Evolutionary conservation across 2,113 vertebrate genomes (phyloP).

Genomic region (Monarcha castaneiventris): DNA sequence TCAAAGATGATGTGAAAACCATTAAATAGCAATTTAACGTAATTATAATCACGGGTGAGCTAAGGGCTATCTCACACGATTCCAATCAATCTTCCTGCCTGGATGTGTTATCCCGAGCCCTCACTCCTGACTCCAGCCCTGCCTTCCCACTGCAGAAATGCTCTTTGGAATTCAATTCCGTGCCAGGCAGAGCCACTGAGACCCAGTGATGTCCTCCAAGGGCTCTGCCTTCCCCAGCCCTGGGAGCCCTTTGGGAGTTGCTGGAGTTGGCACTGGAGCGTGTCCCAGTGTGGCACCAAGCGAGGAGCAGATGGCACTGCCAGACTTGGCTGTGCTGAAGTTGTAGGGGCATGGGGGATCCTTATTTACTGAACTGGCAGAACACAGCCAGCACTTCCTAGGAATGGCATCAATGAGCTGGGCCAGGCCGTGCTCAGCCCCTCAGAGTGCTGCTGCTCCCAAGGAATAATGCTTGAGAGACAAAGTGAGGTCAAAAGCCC

Average conservation of each 20-base stretch:
- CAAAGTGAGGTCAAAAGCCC: background rate
- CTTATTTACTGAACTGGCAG: background rate
- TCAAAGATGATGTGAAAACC: slow-evolving; percentile 67
- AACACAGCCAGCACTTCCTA: background rate
- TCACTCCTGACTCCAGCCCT: background rate
- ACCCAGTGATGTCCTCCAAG: rapidly evolving
- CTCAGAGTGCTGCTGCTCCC: background rate
- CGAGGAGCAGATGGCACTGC: slow-evolving; percentile 3
- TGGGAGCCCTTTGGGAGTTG: background rate
- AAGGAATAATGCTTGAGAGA: background rate
- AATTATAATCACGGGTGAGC: slow-evolving; percentile 32
- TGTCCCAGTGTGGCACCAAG: background rate
- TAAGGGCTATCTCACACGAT: slow-evolving; percentile 43
- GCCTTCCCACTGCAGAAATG: background rate
- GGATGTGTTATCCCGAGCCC: background rate
- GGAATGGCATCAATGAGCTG: background rate
- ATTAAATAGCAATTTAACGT: slow-evolving; percentile 58
- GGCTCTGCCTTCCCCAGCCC: background rate
- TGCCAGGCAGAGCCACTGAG: background rate
- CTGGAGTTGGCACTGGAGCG: background rate
- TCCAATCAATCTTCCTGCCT: slow-evolving; percentile 54
- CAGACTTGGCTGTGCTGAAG: background rate
- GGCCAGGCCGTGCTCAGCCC: rapidly evolving
- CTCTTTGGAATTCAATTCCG: background rate
- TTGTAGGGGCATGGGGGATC: background rate